Evolutionary conservation across 2,113 vertebrate species (phyloP), one percentile per base, ranked within the genome.

Genomic region (Tricholaema leucomelas): DNA sequence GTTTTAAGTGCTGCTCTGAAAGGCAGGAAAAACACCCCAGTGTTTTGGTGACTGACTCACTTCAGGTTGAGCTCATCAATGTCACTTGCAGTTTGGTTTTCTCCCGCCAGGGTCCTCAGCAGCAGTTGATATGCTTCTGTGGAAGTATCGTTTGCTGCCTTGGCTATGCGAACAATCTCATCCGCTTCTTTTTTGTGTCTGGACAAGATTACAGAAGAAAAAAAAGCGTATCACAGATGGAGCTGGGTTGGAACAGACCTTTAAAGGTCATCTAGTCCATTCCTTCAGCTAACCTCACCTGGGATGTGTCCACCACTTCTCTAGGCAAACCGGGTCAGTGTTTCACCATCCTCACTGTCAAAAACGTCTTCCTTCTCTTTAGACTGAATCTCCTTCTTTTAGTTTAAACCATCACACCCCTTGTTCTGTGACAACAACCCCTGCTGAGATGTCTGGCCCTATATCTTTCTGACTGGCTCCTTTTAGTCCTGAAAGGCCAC

Each of bases 161-260:
- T 98, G 33, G 99, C 99, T 40, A 98, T 98, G 64, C 97, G 98
- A 81, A 99, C 99, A 15, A 99, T 99, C 91, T 99, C 98, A 90
- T 99, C 98, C 3, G 99, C 99, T 91, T 99, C 99, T 94, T 98
- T 98, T 91, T 98, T 99, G 96, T 99, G 99, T 69, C 99, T 99
- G 86, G 25, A 25, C 6, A 78, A 59, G 23, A 73, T 50, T 23
- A 66, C 25, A 65, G 83, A 59, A 59, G 55, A 82, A 88, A 95
- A 94, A 81, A 2, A 6, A 65, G 7, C 3, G 5, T 21, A 40
- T 23, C 63, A 65, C 5, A 42, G 63, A 65, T 12, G 21, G 38
- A 19, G 42, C 42, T 31, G 28, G 28, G 63, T 65, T 65, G 38
- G 63, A 42, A 65, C 13, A 28, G 63, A 65, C 63, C 63, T 31